phyloP scores from a whole-genome alignment of 2,113 vertebrate species.

The Morone chrysops region DNA sequence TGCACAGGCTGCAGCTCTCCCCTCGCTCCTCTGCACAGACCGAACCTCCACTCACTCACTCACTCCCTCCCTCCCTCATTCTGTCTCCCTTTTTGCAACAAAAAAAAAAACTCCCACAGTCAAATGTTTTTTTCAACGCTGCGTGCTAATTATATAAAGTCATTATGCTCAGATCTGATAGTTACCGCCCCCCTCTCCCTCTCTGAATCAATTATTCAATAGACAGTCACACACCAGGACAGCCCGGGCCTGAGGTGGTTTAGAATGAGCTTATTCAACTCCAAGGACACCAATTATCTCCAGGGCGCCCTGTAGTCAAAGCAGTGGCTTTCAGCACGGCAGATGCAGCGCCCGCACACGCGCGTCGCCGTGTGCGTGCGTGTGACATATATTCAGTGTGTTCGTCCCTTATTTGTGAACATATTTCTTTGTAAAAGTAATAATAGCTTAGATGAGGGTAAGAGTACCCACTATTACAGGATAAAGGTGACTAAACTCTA shows the following conservation, averaged over 20 bases:
- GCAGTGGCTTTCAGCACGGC: conserved; percentile 86
- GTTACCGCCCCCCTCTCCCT: conserved; percentile 87
- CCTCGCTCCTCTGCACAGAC: conserved; percentile 48
- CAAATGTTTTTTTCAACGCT: conserved; percentile 73
- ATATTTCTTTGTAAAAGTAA: not conserved
- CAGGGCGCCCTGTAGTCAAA: conserved; percentile 93
- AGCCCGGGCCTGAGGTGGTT: conserved; percentile 92
- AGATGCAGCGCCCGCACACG: conserved; percentile 86
- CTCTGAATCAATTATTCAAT: conserved; percentile 99
- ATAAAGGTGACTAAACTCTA: not conserved
- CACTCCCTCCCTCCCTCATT: not conserved
- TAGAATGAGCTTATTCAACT: conserved; percentile 96
- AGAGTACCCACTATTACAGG: not conserved
- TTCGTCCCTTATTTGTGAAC: not conserved
- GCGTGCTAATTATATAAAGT: conserved; percentile 99
- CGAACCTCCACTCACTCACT: conserved; percentile 23
- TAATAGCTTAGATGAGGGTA: not conserved
- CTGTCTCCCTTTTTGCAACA: not conserved
- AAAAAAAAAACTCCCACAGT: conserved; percentile 55
- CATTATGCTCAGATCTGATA: conserved; percentile 98
- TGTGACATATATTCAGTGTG: not conserved
- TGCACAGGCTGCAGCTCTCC: conserved; percentile 60
- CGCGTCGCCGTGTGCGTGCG: not conserved
- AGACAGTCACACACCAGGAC: conserved; percentile 90
- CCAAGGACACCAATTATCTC: conserved; percentile 99